Conservation (phyloP, 2,888 invertebrate genomes). For the Alsophila aescularia region DNA sequence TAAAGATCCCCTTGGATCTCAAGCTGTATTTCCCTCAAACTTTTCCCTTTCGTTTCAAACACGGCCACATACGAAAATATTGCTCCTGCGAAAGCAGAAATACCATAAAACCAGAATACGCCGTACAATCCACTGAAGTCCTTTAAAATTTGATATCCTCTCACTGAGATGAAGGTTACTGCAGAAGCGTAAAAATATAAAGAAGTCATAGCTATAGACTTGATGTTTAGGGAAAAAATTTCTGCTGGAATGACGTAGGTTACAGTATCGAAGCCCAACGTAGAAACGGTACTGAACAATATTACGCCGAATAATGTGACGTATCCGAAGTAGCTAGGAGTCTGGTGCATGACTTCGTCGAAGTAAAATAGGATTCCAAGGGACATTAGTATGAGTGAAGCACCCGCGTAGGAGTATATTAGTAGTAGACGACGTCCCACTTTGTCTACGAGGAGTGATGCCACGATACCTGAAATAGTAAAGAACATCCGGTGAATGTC, state of each 20-base stretch:
- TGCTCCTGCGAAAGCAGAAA: slow-evolving; percentile 67
- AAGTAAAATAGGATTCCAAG: slow-evolving; percentile 66
- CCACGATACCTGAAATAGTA: slow-evolving; percentile 58
- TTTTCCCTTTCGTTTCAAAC: slow-evolving; percentile 85
- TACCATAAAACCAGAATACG: slow-evolving; percentile 76
- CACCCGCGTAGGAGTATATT: slow-evolving; percentile 63
- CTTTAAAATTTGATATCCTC: slow-evolving; percentile 75
- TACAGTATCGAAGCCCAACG: slow-evolving; percentile 75
- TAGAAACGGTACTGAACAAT: slow-evolving; percentile 52
- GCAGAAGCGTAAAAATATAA: slow-evolving; percentile 69
- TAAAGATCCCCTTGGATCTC: slow-evolving; percentile 66
- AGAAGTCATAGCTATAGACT: slow-evolving; percentile 78
- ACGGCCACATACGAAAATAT: slow-evolving; percentile 70
- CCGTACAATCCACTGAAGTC: slow-evolving; percentile 73
- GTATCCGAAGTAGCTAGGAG: slow-evolving; percentile 52
- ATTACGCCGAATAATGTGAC: slow-evolving; percentile 71
- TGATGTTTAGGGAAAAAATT: slow-evolving; percentile 83
- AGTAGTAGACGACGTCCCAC: slow-evolving; percentile 76
- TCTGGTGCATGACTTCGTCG: slow-evolving; percentile 49
- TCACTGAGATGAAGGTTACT: slow-evolving; percentile 74
- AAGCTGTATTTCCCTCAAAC: slow-evolving; percentile 81
- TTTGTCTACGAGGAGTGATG: slow-evolving; percentile 58
- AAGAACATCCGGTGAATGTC: background rate
- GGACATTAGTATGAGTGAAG: slow-evolving; percentile 46
- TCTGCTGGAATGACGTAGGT: slow-evolving; percentile 79